Conservation (phyloP, 1,140 invertebrate genomes). For the Zaprionus vittiger region DNA sequence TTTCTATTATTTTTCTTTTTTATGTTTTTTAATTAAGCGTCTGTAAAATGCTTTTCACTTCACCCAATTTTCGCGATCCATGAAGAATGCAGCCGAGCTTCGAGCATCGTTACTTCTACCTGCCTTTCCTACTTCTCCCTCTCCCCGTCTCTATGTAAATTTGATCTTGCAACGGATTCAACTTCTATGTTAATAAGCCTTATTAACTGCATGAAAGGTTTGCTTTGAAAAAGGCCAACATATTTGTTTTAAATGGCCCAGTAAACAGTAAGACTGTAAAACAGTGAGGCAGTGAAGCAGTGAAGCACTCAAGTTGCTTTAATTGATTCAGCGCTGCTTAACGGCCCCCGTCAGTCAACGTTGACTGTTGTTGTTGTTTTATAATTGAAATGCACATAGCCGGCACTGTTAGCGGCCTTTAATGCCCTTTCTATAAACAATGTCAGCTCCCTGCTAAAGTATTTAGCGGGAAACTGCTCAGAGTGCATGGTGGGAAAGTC, state of each 20-base stretch:
- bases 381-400: conserved; percentile 35
- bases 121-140: background rate
- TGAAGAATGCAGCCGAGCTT: conserved; percentile 36
- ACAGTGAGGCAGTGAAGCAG: conserved; percentile 46
- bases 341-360: background rate
- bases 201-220: conserved; percentile 74
- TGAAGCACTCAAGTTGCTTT: conserved; percentile 54
- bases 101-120: background rate
- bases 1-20: background rate
- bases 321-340: conserved; percentile 62
- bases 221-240: conserved; percentile 48
- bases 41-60: conserved; percentile 70
- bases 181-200: conserved; percentile 45
- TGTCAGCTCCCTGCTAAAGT: background rate
- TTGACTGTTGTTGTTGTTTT: conserved; percentile 20
- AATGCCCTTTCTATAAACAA: conserved; percentile 31
- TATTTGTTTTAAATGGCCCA: conserved; percentile 60
- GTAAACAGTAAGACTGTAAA: conserved; percentile 57
- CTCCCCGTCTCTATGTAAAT: conserved; percentile 55
- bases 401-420: conserved; percentile 3
- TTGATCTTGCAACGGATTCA: conserved; percentile 1
- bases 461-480: conserved; percentile 2
- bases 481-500: background rate
- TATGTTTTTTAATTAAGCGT: conserved; percentile 65
- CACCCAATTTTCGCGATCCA: conserved; percentile 54